A percentile compares a stretch with the other conserved stretches of the same genome.
Evolutionary conservation across 2,888 invertebrate genomes (phyloP).

Genomic region (Helleia helle): DNA sequence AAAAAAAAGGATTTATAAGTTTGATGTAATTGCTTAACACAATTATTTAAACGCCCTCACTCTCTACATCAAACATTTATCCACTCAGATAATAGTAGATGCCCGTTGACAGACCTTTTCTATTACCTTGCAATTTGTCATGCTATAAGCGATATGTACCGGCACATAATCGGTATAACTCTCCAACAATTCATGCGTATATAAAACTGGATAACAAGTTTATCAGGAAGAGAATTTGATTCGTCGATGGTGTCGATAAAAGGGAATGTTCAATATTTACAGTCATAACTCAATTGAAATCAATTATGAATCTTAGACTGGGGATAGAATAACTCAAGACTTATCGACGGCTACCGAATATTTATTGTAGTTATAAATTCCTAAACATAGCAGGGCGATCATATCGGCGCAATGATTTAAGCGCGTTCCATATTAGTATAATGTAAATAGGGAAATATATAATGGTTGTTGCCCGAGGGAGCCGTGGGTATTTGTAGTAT

Average conservation of each 20-base stretch:
- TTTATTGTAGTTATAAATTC: slow-evolving; percentile 8
- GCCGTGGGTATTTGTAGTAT: slow-evolving; percentile 1
- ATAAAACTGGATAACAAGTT: slow-evolving; percentile 5
- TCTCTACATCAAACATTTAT: too few species aligned
- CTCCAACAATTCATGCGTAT: too few species aligned
- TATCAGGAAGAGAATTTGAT: slow-evolving; percentile 1
- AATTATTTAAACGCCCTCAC: too few species aligned
- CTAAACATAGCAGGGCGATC: slow-evolving; percentile 2
- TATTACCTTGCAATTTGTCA: slow-evolving; percentile 4
- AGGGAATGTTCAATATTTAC: slow-evolving; percentile 8
- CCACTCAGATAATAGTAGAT: not conserved
- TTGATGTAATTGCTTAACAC: too few species aligned
- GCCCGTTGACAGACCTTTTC: not conserved
- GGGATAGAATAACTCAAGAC: slow-evolving; percentile 8
- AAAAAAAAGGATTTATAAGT: too few species aligned
- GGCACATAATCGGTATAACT: slow-evolving; percentile 3
- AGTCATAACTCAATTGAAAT: slow-evolving; percentile 8
- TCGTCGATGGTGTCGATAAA: not conserved
- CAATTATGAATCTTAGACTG: slow-evolving; percentile 6
- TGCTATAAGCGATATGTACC: slow-evolving; percentile 2
- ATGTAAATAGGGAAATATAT: slow-evolving; percentile 8
- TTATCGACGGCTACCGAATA: slow-evolving; percentile 9
- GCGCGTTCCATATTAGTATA: slow-evolving; percentile 7
- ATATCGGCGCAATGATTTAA: slow-evolving; percentile 5
- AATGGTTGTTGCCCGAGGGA: not conserved